phyloP scores from a whole-genome alignment of 2,888 invertebrate genomes.

The Sinelater perroti region DNA sequence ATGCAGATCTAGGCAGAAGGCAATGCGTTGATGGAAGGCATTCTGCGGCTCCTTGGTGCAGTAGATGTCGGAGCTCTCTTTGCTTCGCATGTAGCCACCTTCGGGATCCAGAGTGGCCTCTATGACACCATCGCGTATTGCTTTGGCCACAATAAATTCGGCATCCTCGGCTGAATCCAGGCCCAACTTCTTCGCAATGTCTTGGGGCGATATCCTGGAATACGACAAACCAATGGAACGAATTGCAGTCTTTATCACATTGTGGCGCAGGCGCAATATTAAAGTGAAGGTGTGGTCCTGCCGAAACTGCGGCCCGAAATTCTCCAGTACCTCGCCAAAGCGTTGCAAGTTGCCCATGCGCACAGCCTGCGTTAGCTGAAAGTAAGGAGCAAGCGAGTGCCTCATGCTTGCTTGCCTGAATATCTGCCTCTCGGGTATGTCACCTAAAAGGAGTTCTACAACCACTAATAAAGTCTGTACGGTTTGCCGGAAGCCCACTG shows the following conservation, averaged over 20 bases:
- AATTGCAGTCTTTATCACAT: slow-evolving; percentile 98
- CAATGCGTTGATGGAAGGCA: slow-evolving; percentile 96
- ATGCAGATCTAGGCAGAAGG: slow-evolving; percentile 96
- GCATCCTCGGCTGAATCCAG: slow-evolving; percentile 97
- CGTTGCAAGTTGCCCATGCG: slow-evolving; percentile 92
- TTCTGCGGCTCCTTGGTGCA: slow-evolving; percentile 95
- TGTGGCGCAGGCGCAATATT: slow-evolving; percentile 94
- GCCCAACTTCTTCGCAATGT: slow-evolving; percentile 93
- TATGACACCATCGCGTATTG: slow-evolving; percentile 97
- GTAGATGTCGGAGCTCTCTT: slow-evolving; percentile 96
- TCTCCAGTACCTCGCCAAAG: slow-evolving; percentile 92
- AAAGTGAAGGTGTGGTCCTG: slow-evolving; percentile 95
- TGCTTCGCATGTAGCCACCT: slow-evolving; percentile 95
- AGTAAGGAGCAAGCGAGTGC: slow-evolving; percentile 91
- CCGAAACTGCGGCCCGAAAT: slow-evolving; percentile 91
- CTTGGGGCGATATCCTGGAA: slow-evolving; percentile 93
- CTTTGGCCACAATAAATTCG: slow-evolving; percentile 98
- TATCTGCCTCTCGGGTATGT: slow-evolving; percentile 95
- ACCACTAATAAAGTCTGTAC: slow-evolving; percentile 95
- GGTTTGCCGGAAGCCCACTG: slow-evolving; percentile 98
- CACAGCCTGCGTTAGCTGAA: slow-evolving; percentile 97
- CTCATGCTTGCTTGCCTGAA: slow-evolving; percentile 92
- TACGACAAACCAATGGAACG: slow-evolving; percentile 96
- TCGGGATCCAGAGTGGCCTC: slow-evolving; percentile 97
- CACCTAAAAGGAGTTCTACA: slow-evolving; percentile 93